phyloP scores from a whole-genome alignment of 1,140 invertebrate species.

The Drosophila triauraria region DNA sequence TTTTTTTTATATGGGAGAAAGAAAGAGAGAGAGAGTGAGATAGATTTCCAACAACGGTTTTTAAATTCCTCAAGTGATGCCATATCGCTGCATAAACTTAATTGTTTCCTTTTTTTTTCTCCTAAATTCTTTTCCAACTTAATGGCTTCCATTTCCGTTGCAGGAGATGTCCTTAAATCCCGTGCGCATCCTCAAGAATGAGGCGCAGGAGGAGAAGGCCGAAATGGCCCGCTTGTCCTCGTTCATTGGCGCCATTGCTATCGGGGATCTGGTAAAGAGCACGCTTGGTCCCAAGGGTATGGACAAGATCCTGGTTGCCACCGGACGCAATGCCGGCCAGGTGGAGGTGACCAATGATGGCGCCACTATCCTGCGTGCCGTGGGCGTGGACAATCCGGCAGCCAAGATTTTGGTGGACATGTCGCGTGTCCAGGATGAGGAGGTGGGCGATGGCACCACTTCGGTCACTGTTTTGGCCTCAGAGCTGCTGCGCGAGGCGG shows the following conservation, averaged over 20 bases:
- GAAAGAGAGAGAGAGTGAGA: too few relatives aligned
- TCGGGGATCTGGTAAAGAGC: conserved; percentile 99
- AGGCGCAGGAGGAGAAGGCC: conserved; percentile 98
- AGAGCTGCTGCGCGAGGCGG: conserved; percentile 97
- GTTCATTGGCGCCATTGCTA: conserved; percentile 99
- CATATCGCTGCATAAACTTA: too few relatives aligned
- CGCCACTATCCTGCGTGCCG: conserved; percentile 98
- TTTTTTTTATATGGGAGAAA: too few relatives aligned
- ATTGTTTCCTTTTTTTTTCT: background rate
- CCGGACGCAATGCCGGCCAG: conserved; percentile 91
- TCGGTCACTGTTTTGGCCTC: conserved; percentile 98
- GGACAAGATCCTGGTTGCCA: conserved; percentile 99
- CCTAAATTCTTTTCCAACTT: background rate
- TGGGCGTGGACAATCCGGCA: conserved; percentile 99
- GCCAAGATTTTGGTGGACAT: conserved; percentile 99
- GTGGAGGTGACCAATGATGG: conserved; percentile 99
- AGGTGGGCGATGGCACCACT: conserved; percentile 99
- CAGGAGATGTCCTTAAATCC: conserved; percentile 95
- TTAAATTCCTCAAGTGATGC: background rate
- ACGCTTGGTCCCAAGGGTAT: conserved; percentile 99
- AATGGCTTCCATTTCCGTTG: background rate
- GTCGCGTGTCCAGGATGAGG: conserved; percentile 99
- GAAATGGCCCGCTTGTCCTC: conserved; percentile 98
- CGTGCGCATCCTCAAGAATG: conserved; percentile 96
- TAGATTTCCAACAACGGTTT: background rate